Percentiles rank a stretch among this genome's conserved stretches.
These are phyloP conservation scores for Casuarius casuarius DNA, from an alignment of 2,113 vertebrate genomes.

Conservation along the genomic window DNA sequence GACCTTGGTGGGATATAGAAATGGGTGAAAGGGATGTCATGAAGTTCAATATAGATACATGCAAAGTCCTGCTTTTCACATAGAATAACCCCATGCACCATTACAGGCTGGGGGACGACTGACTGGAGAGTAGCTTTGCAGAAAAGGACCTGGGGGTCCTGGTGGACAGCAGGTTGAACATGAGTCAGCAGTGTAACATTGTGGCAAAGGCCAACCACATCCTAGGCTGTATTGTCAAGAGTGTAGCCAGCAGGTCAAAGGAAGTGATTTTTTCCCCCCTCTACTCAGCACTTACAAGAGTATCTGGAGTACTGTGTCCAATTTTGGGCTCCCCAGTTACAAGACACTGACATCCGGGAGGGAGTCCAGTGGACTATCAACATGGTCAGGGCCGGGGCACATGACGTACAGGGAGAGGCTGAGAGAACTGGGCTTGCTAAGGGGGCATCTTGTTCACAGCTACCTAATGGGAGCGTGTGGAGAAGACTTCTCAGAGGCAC, in stretches of 20 bases:
- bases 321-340: neutral
- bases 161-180: neutral
- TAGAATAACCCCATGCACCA: neutral
- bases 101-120: neutral
- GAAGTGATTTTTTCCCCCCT: neutral
- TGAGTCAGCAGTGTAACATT: accelerated
- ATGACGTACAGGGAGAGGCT: neutral
- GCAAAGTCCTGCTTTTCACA: neutral
- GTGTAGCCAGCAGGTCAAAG: neutral
- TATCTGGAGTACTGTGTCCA: neutral
- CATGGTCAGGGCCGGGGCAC: neutral
- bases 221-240: neutral
- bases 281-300: neutral
- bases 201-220: neutral
- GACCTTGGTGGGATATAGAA: neutral
- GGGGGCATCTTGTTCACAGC: neutral
- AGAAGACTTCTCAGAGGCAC: neutral
- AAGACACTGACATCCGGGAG: neutral
- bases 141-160: too few species aligned
- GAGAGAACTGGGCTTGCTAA: neutral
- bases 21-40: neutral
- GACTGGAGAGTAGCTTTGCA: neutral
- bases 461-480: neutral
- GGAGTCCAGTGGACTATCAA: neutral
- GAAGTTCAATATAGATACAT: neutral